These are phyloP conservation scores for Dryocosmus kuriphilus DNA, from an alignment of 2,888 invertebrate genomes.

Conservation along the genomic window DNA sequence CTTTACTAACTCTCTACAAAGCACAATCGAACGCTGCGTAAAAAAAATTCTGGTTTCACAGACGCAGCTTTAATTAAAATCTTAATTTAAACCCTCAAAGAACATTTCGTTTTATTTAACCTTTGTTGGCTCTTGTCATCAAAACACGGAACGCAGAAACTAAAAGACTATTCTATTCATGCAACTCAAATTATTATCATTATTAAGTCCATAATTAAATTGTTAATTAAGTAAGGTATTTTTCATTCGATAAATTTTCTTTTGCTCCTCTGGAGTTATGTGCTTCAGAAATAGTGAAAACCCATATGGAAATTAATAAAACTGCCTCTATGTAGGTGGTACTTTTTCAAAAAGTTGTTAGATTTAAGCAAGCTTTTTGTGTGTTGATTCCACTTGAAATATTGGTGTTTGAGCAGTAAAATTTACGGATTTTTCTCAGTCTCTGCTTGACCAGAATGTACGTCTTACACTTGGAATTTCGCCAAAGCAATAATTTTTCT, in stretches of 20 bases:
- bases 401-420: conserved; percentile 22
- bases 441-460: conserved; percentile 24
- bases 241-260: background rate
- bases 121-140: background rate
- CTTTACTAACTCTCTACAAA: conserved; percentile 6
- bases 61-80: conserved; percentile 48
- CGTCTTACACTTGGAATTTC: conserved; percentile 30
- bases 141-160: background rate
- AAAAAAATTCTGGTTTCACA: conserved; percentile 31
- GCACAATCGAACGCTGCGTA: conserved; percentile 23
- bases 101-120: background rate
- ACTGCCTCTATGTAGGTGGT: background rate
- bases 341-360: background rate
- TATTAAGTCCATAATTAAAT: background rate
- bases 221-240: background rate
- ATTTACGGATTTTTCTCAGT: conserved; percentile 10
- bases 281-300: no score
- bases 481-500: conserved; percentile 36
- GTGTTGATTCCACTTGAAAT: conserved; percentile 15
- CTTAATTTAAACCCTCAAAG: conserved; percentile 29
- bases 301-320: no score
- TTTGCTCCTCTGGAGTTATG: no score
- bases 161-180: background rate
- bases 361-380: conserved; percentile 15
- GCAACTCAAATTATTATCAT: background rate